phyloP scores from a whole-genome alignment of 2,113 vertebrate genomes.

The Nestor notabilis region DNA sequence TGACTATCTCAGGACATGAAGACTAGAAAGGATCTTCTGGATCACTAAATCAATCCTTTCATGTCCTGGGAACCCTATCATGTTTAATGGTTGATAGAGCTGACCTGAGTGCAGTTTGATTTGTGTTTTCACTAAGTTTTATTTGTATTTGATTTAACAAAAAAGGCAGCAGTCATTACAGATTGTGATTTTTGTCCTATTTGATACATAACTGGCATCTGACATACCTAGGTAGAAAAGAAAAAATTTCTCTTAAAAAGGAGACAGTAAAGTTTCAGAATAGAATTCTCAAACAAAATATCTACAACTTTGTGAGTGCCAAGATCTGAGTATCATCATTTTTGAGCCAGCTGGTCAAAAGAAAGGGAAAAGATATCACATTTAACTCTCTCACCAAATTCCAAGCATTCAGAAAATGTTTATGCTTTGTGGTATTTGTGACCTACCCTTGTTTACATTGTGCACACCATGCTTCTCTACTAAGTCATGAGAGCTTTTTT shows the following conservation, averaged over 20 bases:
- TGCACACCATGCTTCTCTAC: neutral
- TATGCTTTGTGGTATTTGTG: neutral
- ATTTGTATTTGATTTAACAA: neutral
- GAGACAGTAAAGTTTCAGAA: neutral
- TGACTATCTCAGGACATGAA: neutral
- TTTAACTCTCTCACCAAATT: neutral
- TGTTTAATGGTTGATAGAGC: neutral
- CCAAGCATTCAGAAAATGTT: neutral
- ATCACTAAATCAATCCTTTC: neutral
- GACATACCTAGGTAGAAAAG: neutral
- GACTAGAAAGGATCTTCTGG: neutral
- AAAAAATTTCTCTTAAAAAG: neutral
- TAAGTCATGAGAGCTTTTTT: neutral
- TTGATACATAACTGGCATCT: neutral
- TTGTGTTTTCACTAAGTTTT: neutral
- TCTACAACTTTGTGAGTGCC: neutral
- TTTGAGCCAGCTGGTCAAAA: neutral
- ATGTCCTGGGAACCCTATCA: neutral
- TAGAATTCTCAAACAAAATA: neutral
- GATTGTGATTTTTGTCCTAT: neutral
- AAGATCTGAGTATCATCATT: neutral
- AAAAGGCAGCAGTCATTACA: neutral
- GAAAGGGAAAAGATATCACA: neutral
- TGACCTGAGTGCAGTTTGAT: neutral
- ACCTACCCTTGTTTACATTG: accelerated